phyloP scores from a whole-genome alignment of 2,113 vertebrate genomes.

The Cariama cristata region DNA sequence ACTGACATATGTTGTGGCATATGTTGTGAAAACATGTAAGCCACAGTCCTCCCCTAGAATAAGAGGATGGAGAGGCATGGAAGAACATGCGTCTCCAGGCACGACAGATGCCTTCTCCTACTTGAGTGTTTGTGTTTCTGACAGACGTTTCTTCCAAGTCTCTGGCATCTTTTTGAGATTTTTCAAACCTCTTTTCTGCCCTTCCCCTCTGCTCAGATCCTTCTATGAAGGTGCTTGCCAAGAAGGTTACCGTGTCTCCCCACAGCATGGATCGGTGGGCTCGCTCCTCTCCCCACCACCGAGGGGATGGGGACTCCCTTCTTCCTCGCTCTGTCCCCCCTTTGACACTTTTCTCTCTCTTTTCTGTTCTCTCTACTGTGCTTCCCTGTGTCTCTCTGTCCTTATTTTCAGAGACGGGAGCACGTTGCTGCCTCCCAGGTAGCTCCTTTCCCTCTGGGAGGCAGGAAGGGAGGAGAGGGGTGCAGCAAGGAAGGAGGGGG shows the following conservation, averaged over 20 bases:
- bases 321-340: neutral
- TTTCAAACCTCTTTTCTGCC: neutral
- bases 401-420: rapidly evolving
- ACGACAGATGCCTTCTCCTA: rapidly evolving
- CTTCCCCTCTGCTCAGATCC: neutral
- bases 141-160: neutral
- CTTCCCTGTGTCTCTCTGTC: neutral
- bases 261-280: rapidly evolving
- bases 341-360: neutral
- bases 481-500: neutral
- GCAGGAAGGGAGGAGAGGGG: rapidly evolving
- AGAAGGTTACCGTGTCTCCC: neutral
- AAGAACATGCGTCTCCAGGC: neutral
- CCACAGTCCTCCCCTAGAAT: neutral
- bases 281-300: rapidly evolving
- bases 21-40: neutral
- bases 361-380: neutral
- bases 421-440: neutral
- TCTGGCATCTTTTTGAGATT: neutral
- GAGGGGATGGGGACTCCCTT: rapidly evolving
- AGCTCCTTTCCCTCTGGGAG: neutral
- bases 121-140: neutral
- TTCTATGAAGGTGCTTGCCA: neutral
- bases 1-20: neutral
- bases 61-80: neutral